A percentile compares a stretch with the other conserved stretches of the same genome.
Conservation (phyloP, 30 jellyfish, hydroid and myxozoan genomes). For the Turritopsis rubra region DNA sequence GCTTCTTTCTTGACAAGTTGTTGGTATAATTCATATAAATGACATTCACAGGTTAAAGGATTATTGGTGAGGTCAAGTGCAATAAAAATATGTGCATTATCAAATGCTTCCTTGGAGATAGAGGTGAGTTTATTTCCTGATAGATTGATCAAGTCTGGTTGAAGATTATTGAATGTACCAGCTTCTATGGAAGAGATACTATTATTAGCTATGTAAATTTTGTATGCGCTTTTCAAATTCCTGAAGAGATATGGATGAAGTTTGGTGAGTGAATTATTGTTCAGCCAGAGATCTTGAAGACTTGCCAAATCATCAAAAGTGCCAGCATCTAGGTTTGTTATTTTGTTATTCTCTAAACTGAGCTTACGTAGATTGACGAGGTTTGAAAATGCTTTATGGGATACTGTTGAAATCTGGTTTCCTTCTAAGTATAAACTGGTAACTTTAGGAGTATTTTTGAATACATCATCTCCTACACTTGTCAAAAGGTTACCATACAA, state of each 20-base stretch:
- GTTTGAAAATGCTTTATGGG: neutral
- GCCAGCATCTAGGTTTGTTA: neutral
- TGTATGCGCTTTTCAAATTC: neutral
- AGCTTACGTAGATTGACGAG: neutral
- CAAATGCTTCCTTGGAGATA: neutral
- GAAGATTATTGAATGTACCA: neutral
- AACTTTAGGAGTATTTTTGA: neutral
- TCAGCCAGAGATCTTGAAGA: neutral
- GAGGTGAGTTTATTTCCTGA: neutral
- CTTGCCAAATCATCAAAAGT: neutral
- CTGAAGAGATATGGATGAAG: neutral
- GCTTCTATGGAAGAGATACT: constrained; percentile 8
- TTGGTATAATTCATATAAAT: neutral
- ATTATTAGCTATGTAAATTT: neutral
- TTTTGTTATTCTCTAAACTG: constrained; percentile 2
- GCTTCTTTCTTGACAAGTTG: neutral
- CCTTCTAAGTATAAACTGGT: neutral
- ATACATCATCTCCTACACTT: neutral
- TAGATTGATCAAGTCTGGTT: neutral
- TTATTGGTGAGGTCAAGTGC: neutral
- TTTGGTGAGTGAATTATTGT: neutral
- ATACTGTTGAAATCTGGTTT: neutral
- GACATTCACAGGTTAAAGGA: constrained; percentile 12
- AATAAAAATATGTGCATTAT: neutral
- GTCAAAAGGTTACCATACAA: constrained; percentile 14